Evolutionary conservation across 2,888 invertebrate species (phyloP).

Genomic region (Metacarcinus magister): DNA sequence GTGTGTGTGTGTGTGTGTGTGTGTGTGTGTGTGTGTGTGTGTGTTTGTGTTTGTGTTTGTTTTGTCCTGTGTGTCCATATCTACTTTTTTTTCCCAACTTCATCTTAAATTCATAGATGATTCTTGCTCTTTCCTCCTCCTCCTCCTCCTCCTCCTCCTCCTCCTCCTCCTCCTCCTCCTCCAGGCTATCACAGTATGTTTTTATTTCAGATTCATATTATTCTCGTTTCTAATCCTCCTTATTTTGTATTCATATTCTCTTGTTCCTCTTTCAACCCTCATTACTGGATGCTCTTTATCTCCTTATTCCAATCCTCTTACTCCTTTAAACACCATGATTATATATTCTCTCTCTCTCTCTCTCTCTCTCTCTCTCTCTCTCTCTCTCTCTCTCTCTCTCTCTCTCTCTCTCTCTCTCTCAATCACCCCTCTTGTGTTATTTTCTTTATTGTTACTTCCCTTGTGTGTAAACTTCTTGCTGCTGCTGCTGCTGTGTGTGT

Average conservation of each 20-base stretch:
- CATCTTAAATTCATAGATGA: too few relatives aligned
- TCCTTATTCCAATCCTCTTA: neutral
- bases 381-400: neutral
- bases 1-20: constrained; percentile 2
- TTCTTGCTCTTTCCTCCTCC: too few relatives aligned
- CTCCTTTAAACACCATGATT: too few relatives aligned
- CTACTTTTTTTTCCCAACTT: too few relatives aligned
- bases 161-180: too few relatives aligned
- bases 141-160: too few relatives aligned
- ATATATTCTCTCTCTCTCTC: constrained; percentile 49
- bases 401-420: constrained; percentile 6
- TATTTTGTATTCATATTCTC: too few relatives aligned
- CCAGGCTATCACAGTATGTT: too few relatives aligned
- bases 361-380: constrained; percentile 16
- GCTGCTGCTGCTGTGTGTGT: neutral
- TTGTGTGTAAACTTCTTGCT: too few relatives aligned
- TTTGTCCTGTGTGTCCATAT: too few relatives aligned
- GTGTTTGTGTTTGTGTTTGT: neutral
- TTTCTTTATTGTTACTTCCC: neutral
- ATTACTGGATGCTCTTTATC: neutral
- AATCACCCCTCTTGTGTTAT: neutral
- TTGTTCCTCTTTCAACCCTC: neutral
- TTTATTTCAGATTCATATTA: too few relatives aligned
- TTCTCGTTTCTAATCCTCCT: too few relatives aligned
- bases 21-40: constrained; percentile 2